These are phyloP conservation scores for Lasioglossum morio DNA, from an alignment of 2,888 invertebrate species.

Conservation along the genomic window DNA sequence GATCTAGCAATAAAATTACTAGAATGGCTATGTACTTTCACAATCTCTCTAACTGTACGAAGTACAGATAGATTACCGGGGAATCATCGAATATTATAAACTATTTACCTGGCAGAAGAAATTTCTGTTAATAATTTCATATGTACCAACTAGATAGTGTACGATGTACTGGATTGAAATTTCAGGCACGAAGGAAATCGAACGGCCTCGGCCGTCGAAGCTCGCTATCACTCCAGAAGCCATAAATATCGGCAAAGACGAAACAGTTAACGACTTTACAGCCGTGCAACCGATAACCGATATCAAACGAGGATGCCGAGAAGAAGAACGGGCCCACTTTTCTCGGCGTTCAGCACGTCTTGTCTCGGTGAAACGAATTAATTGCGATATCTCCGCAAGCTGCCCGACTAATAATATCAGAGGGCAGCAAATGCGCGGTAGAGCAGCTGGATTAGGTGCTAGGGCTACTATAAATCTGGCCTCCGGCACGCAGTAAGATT, in stretches of 20 bases:
- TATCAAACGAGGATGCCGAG: not conserved
- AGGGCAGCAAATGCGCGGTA: slow-evolving; percentile 48
- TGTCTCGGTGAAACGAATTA: slow-evolving; percentile 42
- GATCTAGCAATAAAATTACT: not conserved
- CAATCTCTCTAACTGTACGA: not conserved
- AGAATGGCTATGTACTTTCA: not conserved
- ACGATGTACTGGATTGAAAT: not conserved
- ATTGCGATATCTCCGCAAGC: slow-evolving; percentile 42
- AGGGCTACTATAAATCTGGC: slow-evolving; percentile 60
- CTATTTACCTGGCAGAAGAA: too few species aligned
- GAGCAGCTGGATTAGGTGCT: slow-evolving; percentile 42
- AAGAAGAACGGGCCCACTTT: not conserved
- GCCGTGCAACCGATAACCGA: slow-evolving; percentile 5
- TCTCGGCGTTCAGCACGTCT: not conserved
- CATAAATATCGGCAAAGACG: slow-evolving; percentile 6
- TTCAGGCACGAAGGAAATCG: not conserved
- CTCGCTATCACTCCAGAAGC: not conserved
- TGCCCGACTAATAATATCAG: slow-evolving; percentile 55
- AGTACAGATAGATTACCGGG: not conserved
- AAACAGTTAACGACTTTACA: slow-evolving; percentile 21
- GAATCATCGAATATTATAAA: not conserved
- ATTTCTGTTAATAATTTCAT: too few species aligned
- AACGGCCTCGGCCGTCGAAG: not conserved
- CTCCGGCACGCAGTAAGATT: slow-evolving; percentile 56
- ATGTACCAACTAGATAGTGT: too few species aligned